Evolutionary conservation across 1,140 invertebrate genomes (phyloP).

Genomic region (Panonychus citri): DNA sequence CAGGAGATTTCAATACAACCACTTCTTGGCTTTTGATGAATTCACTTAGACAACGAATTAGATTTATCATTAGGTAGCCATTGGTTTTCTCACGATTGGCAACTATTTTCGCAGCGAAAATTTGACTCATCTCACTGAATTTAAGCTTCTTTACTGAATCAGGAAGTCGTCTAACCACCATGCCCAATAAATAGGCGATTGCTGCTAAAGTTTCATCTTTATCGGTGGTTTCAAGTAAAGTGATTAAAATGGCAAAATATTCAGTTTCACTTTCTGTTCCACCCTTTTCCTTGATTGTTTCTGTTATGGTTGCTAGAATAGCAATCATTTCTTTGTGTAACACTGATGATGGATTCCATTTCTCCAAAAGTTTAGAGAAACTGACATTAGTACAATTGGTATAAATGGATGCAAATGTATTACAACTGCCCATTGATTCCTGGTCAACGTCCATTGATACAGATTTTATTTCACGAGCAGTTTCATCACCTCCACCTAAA

Average conservation of each 20-base stretch:
- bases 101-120: slow-evolving; percentile 34
- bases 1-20: slow-evolving; percentile 43
- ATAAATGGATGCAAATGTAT: slow-evolving; percentile 5
- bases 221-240: slow-evolving; percentile 43
- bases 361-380: slow-evolving; percentile 36
- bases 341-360: slow-evolving; percentile 50
- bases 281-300: slow-evolving; percentile 66
- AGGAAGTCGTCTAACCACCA: slow-evolving; percentile 62
- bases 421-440: not conserved
- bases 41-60: slow-evolving; percentile 46
- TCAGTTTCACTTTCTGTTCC: slow-evolving; percentile 67
- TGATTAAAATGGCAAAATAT: slow-evolving; percentile 73
- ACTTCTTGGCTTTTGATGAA: slow-evolving; percentile 55
- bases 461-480: not conserved
- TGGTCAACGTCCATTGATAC: not conserved
- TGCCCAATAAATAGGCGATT: slow-evolving; percentile 49
- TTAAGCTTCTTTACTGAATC: slow-evolving; percentile 42
- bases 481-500: too few species aligned
- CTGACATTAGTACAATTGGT: slow-evolving; percentile 10
- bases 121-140: slow-evolving; percentile 44
- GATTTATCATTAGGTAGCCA: slow-evolving; percentile 36
- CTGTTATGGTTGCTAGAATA: slow-evolving; percentile 65
- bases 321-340: slow-evolving; percentile 83
- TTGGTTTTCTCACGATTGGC: slow-evolving; percentile 39
- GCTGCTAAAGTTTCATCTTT: slow-evolving; percentile 43